phyloP scores from a whole-genome alignment of 2,113 vertebrate genomes.

The zebrafish (Danio rerio) region DNA sequence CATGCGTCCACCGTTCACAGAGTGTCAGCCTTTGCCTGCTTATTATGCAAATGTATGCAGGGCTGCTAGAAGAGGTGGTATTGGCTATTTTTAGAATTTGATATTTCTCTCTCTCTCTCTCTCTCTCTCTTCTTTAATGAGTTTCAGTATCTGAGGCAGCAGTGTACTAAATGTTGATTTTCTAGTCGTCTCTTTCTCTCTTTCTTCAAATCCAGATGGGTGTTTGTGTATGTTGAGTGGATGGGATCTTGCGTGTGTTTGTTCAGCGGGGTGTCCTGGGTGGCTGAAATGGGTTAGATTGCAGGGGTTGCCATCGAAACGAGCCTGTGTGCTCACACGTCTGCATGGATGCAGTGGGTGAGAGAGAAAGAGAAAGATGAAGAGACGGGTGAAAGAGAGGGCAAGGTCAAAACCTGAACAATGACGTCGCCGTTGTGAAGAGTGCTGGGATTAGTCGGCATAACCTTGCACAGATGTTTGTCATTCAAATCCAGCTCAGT shows the following conservation, averaged over 20 bases:
- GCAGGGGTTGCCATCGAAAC: constrained; percentile 56
- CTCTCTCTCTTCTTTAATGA: background rate
- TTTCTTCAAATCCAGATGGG: constrained; percentile 11
- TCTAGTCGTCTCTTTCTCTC: background rate
- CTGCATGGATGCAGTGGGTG: constrained; percentile 52
- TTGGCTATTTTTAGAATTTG: constrained; percentile 52
- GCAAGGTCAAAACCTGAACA: constrained; percentile 14
- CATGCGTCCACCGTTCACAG: constrained; percentile 2
- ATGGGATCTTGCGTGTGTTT: constrained; percentile 38
- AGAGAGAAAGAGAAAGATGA: constrained; percentile 38
- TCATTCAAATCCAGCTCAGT: background rate
- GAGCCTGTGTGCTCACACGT: constrained; percentile 55
- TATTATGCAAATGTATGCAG: constrained; percentile 53
- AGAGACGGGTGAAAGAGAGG: constrained; percentile 21
- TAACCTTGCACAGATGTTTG: background rate
- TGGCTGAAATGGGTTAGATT: constrained; percentile 53
- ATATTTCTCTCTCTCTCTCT: constrained; percentile 7
- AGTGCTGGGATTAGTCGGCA: background rate
- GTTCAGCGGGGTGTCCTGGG: constrained; percentile 46
- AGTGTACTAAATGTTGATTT: background rate
- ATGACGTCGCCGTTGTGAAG: background rate
- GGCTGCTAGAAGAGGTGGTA: constrained; percentile 18
- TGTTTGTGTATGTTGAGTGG: constrained; percentile 3
- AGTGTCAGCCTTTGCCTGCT: constrained; percentile 34
- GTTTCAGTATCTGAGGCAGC: constrained; percentile 1